Conservation (phyloP, 1,140 invertebrate species). For the Zaprionus nigranus region DNA sequence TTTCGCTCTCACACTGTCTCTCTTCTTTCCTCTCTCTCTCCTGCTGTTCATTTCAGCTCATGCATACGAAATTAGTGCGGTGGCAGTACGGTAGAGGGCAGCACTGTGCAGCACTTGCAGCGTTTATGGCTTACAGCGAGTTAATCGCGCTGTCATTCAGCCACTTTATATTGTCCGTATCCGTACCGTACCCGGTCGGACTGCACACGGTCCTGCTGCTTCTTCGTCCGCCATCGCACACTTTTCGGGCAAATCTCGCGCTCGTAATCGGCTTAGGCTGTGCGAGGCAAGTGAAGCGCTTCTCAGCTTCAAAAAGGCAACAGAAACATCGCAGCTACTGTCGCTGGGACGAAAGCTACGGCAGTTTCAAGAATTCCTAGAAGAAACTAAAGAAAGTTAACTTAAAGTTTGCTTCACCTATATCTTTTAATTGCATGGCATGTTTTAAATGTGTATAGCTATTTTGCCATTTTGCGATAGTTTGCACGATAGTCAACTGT, state of each 20-base stretch:
- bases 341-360: background rate
- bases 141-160: slow-evolving; percentile 80
- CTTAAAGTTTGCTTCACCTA: background rate
- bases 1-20: slow-evolving; percentile 16
- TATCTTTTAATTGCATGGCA: background rate
- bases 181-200: background rate
- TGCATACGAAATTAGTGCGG: slow-evolving; percentile 79
- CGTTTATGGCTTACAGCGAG: slow-evolving; percentile 80
- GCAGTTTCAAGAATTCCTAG: background rate
- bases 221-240: background rate
- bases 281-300: slow-evolving; percentile 26
- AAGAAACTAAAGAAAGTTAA: background rate
- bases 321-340: background rate
- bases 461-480: background rate
- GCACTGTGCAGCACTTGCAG: slow-evolving; percentile 50
- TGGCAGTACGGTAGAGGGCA: slow-evolving; percentile 1
- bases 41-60: slow-evolving; percentile 72
- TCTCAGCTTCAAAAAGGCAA: slow-evolving; percentile 2
- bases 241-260: slow-evolving; percentile 33
- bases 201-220: background rate
- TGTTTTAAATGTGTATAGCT: background rate
- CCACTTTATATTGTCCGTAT: slow-evolving; percentile 44
- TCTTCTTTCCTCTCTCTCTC: slow-evolving; percentile 4
- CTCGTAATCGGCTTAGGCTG: slow-evolving; percentile 65
- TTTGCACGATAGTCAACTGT: too few relatives aligned